Conservation (phyloP, 2,797 vertebrate species). For the Channa striata region DNA sequence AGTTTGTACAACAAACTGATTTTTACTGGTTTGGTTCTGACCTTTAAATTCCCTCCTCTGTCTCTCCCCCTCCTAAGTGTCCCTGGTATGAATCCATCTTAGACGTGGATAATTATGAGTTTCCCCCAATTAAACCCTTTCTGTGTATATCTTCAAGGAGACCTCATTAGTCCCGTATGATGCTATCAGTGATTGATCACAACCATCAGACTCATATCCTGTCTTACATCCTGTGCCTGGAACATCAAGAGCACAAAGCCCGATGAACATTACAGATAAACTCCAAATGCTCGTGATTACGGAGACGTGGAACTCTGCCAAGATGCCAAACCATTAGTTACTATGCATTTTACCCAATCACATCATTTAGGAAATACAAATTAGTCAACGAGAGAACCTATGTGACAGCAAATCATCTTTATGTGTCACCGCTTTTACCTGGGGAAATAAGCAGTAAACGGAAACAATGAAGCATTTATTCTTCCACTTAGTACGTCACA, state of each 20-base stretch:
- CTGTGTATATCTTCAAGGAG: conserved; percentile 46
- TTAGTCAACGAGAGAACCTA: conserved; percentile 11
- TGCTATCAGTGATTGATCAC: conserved; percentile 67
- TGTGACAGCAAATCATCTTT: conserved; percentile 22
- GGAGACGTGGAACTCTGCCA: conserved; percentile 43
- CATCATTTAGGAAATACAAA: conserved; percentile 38
- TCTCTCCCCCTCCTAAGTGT: conserved; percentile 7
- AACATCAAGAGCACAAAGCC: conserved; percentile 52
- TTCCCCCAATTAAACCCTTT: conserved; percentile 65
- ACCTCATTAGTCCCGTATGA: conserved; percentile 62
- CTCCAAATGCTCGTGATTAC: conserved; percentile 60
- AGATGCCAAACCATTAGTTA: conserved; percentile 40
- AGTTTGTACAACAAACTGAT: no score
- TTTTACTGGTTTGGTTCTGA: conserved; percentile 12
- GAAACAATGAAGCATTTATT: conserved; percentile 32
- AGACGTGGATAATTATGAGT: conserved; percentile 52
- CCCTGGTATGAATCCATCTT: conserved; percentile 50
- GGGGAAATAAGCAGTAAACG: conserved; percentile 47
- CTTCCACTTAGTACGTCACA: conserved; percentile 22
- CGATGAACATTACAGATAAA: conserved; percentile 71
- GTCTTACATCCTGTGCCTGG: conserved; percentile 57
- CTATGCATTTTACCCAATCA: conserved; percentile 34
- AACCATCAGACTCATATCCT: conserved; percentile 66
- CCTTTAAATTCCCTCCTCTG: conserved; percentile 33
- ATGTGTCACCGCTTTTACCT: conserved; percentile 40